Conservation (phyloP, 35 echinoderm and acorn worm species). For the Nesometra sesokonis region DNA sequence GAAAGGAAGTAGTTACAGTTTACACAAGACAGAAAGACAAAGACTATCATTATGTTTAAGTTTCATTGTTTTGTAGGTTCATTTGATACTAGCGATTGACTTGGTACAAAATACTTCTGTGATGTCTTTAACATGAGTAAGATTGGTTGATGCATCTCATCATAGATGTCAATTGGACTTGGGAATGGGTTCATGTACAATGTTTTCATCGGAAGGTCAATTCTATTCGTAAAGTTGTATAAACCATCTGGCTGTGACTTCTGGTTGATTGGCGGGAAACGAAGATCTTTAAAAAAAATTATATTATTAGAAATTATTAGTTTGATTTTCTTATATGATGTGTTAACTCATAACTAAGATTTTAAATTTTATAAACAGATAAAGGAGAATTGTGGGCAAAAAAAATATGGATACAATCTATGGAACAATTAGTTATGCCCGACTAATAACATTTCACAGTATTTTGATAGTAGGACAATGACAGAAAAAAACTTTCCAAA, state of each 20-base stretch:
- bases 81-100: conserved; percentile 52
- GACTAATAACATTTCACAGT: too few species aligned
- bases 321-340: too few species aligned
- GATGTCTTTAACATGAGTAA: conserved; percentile 80
- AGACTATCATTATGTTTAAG: background rate
- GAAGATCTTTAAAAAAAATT: conserved; percentile 46
- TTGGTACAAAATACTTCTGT: conserved; percentile 95
- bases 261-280: conserved; percentile 58
- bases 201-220: conserved; percentile 96
- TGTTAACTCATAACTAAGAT: too few species aligned
- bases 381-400: too few species aligned
- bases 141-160: conserved; percentile 91
- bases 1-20: too few species aligned
- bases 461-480: too few species aligned
- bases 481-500: too few species aligned
- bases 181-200: conserved; percentile 89
- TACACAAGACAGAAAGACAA: too few species aligned
- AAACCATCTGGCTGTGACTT: conserved; percentile 68
- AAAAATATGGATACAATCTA: too few species aligned
- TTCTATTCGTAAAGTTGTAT: conserved; percentile 87
- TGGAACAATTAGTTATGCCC: too few species aligned
- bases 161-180: conserved; percentile 83
- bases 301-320: background rate
- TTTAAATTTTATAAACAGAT: too few species aligned
- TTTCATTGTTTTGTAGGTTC: background rate